Percentiles rank a stretch among this genome's conserved stretches.
phyloP scores from a whole-genome alignment of 2,888 invertebrate species.

The Aspidiotus destructor region DNA sequence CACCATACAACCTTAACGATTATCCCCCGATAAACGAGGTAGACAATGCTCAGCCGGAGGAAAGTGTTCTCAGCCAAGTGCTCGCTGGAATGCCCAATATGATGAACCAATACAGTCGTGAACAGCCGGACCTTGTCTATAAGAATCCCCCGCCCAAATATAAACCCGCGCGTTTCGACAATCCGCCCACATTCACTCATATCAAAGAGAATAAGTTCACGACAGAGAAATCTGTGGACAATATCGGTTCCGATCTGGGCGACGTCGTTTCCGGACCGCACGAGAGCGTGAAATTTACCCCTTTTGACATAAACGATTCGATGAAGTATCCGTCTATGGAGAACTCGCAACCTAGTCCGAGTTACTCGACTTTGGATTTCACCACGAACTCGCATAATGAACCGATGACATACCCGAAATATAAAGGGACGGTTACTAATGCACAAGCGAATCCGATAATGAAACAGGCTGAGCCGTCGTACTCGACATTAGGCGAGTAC shows the following conservation, averaged over 20 bases:
- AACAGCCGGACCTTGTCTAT: slow-evolving; percentile 26
- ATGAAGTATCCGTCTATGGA: slow-evolving; percentile 25
- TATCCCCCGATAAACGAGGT: slow-evolving; percentile 47
- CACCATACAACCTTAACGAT: slow-evolving; percentile 54
- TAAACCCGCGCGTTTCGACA: slow-evolving; percentile 34
- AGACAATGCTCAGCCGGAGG: slow-evolving; percentile 54
- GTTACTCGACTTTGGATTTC: slow-evolving; percentile 24
- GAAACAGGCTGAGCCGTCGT: not conserved
- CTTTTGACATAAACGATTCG: slow-evolving; percentile 28
- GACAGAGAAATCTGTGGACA: slow-evolving; percentile 10
- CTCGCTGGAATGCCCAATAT: slow-evolving; percentile 57
- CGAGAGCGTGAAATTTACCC: slow-evolving; percentile 29
- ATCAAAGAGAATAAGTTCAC: slow-evolving; percentile 24
- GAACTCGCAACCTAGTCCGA: slow-evolving; percentile 9
- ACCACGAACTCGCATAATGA: slow-evolving; percentile 16
- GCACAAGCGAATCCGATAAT: not conserved
- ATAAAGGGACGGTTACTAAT: not conserved
- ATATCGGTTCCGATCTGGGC: slow-evolving; percentile 28
- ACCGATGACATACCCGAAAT: slow-evolving; percentile 18
- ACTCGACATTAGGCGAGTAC: slow-evolving; percentile 24
- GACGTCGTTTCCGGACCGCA: slow-evolving; percentile 31
- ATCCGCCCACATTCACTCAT: slow-evolving; percentile 31
- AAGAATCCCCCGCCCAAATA: slow-evolving; percentile 17
- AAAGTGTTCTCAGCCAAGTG: slow-evolving; percentile 65
- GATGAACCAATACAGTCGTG: slow-evolving; percentile 37